Conservation (phyloP, 2,888 invertebrate genomes). For the Patella ulyssiponensis region DNA sequence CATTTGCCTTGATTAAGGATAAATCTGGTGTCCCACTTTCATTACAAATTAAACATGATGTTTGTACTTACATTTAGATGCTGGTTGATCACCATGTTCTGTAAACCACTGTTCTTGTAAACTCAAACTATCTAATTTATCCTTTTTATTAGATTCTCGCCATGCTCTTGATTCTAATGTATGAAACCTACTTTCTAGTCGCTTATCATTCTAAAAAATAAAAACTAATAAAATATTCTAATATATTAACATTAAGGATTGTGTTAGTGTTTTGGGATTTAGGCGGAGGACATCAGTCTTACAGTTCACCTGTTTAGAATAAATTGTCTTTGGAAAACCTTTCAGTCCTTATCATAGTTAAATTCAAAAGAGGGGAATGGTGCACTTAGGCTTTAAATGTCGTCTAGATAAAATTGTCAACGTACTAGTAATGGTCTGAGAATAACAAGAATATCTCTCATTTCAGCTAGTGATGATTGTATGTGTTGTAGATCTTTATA, state of each 20-base stretch:
- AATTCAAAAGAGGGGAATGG: no score
- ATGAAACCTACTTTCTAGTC: conserved; percentile 51
- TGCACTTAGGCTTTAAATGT: no score
- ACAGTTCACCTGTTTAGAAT: no score
- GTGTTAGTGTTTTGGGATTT: not conserved
- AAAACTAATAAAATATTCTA: not conserved
- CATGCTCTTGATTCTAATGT: conserved; percentile 45
- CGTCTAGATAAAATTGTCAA: not conserved
- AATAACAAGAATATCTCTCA: conserved; percentile 50
- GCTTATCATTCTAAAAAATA: conserved; percentile 47
- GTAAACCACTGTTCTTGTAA: conserved; percentile 38
- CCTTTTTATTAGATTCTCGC: conserved; percentile 20
- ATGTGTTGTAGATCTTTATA: conserved; percentile 41
- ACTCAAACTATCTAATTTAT: conserved; percentile 34
- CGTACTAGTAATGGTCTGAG: conserved; percentile 49
- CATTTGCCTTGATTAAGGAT: no score
- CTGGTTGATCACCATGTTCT: conserved; percentile 22
- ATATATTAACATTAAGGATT: not conserved
- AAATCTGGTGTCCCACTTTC: not conserved
- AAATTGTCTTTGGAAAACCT: no score
- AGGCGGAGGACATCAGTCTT: not conserved
- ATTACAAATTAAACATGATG: not conserved
- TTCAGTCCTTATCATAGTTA: no score
- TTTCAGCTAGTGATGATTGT: conserved; percentile 52
- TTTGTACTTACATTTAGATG: conserved; percentile 17